Evolutionary conservation across 2,888 invertebrate genomes (phyloP), one percentile per base, ranked within the genome.

Genomic region (Nomada ferruginata): DNA sequence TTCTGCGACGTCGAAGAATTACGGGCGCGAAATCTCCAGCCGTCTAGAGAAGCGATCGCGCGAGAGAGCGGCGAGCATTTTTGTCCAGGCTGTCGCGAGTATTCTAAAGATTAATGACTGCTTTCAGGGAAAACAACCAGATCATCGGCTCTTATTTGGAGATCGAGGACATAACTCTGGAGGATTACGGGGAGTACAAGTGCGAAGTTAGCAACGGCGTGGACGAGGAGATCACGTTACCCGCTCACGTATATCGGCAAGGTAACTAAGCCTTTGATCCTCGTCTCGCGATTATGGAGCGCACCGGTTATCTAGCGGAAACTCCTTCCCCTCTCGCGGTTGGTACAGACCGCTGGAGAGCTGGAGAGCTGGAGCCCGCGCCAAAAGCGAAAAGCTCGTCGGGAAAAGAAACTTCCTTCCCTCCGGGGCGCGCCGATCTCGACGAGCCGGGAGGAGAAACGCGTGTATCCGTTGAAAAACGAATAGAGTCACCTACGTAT

Each of bases 131-230:
- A 87, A 95, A 96, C 78, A 95, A 95, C 69, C 96, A 96, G 91
- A 96, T 96, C 61, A 95, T 96, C 89, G 97, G 97, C 0, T 95
- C 96, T 5, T 97, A 96, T 92, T 93, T 97, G 89, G 94, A 94
- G 61, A 96, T 97, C 86, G 94, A 95, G 64, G 94, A 94, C 44
- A 95, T 96, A 65, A 94, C 94, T 59, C 93, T 94, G 42, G 95
- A 95, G 84, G 96, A 97, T 94, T 96, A 96, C 92, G 97, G 97
- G 61, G 95, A 95, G 71, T 97, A 97, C 92, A 95, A 95, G 84
- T 97, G 97, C 93, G 95, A 95, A 72, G 95, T 97, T 81, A 96
- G 95, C 93, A 97, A 94, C 85, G 93, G 94, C 70, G 91, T 92
- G 55, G 93, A 94, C 80, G 94, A 93, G 64, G 94, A 94, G 83